Evolutionary conservation across 2,113 vertebrate species (phyloP).

Genomic region (Vireo altiloquus): DNA sequence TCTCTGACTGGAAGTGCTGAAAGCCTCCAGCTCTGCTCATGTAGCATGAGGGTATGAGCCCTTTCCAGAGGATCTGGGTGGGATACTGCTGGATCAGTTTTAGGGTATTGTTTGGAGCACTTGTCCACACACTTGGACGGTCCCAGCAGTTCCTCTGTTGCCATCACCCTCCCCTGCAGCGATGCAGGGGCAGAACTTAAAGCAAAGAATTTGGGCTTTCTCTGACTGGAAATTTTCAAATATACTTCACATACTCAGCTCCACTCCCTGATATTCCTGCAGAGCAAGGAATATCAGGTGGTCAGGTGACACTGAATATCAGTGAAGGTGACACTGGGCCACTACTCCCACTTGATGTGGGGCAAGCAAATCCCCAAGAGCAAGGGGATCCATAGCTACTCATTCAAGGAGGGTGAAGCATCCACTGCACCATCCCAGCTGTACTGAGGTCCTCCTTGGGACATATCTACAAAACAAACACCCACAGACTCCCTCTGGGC

Average conservation of each 20-base stretch:
- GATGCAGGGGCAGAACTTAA: rapidly evolving
- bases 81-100: not conserved
- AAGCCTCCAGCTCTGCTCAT: not conserved
- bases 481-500: too few relatives aligned
- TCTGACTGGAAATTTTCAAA: not conserved
- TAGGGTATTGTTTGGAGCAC: not conserved
- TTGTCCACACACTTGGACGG: rapidly evolving
- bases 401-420: not conserved
- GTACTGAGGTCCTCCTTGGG: not conserved
- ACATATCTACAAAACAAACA: not conserved
- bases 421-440: not conserved
- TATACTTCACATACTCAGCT: not conserved
- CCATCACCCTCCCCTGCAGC: not conserved
- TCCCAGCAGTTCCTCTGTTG: not conserved
- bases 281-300: too few relatives aligned
- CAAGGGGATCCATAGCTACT: not conserved
- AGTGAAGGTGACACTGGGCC: not conserved
- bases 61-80: not conserved
- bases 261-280: not conserved
- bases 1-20: not conserved
- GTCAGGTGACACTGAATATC: too few relatives aligned
- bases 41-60: not conserved
- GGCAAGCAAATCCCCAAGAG: not conserved
- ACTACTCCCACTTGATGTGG: not conserved
- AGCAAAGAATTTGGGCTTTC: not conserved